Percentiles rank a stretch among this genome's conserved stretches.
These are phyloP conservation scores for Astropecten irregularis DNA, from an alignment of 53 echinoderm and acorn worm genomes.

Conservation along the genomic window DNA sequence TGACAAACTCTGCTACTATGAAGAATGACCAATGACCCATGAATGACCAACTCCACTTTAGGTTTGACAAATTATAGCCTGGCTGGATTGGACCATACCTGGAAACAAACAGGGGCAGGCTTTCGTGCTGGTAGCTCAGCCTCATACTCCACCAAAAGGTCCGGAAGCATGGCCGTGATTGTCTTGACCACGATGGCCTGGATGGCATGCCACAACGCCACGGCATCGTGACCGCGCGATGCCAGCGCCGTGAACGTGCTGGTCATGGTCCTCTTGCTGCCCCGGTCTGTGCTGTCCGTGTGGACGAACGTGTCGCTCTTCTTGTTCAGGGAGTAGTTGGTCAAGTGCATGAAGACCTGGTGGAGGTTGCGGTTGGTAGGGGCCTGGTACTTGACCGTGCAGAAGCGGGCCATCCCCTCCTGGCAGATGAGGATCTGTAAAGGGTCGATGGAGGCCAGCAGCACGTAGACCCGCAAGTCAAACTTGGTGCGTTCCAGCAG, in stretches of 20 bases:
- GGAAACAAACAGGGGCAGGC: constrained; percentile 80
- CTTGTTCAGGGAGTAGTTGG: constrained; percentile 89
- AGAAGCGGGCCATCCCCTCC: constrained; percentile 90
- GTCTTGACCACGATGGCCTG: constrained; percentile 81
- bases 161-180: constrained; percentile 79
- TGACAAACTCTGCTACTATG: too few relatives aligned
- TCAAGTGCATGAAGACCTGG: constrained; percentile 87
- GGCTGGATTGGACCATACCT: too few relatives aligned
- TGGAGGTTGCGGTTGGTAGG: constrained; percentile 81
- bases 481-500: constrained; percentile 84
- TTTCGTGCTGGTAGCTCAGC: constrained; percentile 75
- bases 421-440: constrained; percentile 73
- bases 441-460: constrained; percentile 73
- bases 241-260: constrained; percentile 67
- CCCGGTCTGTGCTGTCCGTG: constrained; percentile 73
- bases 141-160: constrained; percentile 67
- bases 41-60: too few relatives aligned
- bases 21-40: too few relatives aligned
- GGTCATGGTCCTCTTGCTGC: constrained; percentile 80
- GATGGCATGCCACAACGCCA: constrained; percentile 67
- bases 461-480: constrained; percentile 83
- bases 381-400: constrained; percentile 67
- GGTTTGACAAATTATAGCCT: too few relatives aligned
- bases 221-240: constrained; percentile 57
- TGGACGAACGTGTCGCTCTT: constrained; percentile 73